These are phyloP conservation scores for Euglossa dilemma DNA, from an alignment of 1,140 invertebrate genomes.

Conservation along the genomic window DNA sequence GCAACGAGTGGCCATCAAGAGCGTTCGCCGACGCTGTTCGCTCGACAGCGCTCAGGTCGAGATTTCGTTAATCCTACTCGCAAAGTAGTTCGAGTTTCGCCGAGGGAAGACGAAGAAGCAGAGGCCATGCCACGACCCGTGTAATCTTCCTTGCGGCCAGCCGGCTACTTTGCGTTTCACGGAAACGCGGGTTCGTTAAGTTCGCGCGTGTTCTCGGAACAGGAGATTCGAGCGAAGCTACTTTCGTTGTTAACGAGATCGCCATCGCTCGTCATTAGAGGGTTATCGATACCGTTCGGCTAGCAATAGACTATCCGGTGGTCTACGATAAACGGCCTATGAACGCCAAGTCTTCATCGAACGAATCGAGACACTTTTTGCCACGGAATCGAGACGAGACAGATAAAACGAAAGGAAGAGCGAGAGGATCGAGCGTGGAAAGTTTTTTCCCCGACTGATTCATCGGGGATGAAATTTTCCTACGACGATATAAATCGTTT, in stretches of 20 bases:
- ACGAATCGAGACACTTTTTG: neutral
- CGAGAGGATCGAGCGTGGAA: neutral
- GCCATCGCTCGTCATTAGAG: neutral
- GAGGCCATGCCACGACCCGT: neutral
- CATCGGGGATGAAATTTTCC: too few species aligned
- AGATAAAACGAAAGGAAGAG: neutral
- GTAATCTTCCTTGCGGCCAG: slow-evolving; percentile 44
- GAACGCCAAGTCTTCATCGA: neutral
- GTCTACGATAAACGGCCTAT: neutral
- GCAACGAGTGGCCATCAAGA: slow-evolving; percentile 14
- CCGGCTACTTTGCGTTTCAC: slow-evolving; percentile 46
- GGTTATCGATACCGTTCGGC: slow-evolving; percentile 5
- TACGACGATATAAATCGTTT: too few species aligned
- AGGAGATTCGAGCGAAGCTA: slow-evolving; percentile 13
- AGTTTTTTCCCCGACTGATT: neutral
- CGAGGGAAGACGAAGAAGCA: neutral
- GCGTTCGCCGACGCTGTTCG: slow-evolving; percentile 37
- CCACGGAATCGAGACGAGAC: too few species aligned
- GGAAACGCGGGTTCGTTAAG: slow-evolving; percentile 61
- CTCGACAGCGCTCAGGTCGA: slow-evolving; percentile 26
- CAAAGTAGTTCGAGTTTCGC: slow-evolving; percentile 59
- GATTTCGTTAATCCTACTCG: slow-evolving; percentile 69
- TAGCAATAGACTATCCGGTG: neutral
- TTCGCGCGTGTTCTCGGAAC: slow-evolving; percentile 23
- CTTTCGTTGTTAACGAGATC: slow-evolving; percentile 14